Evolutionary conservation across 2,113 vertebrate species (phyloP).

Genomic region (Tyrannus savana): DNA sequence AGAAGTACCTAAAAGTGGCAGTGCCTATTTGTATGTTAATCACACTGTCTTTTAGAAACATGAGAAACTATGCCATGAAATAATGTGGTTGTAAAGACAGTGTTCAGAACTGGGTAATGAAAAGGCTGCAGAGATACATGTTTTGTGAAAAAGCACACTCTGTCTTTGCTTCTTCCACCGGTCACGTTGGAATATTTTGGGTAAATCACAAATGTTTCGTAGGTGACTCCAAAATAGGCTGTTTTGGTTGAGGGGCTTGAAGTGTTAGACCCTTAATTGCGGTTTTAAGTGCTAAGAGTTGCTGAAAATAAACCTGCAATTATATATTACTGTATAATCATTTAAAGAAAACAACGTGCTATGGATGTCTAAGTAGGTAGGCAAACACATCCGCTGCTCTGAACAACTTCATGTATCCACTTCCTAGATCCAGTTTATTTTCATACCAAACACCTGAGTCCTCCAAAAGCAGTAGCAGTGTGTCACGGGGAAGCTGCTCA

Average conservation of each 20-base stretch:
- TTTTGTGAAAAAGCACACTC: neutral
- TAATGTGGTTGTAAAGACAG: neutral
- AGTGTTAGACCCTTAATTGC: neutral
- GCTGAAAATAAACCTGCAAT: neutral
- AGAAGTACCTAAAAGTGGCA: neutral
- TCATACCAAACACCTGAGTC: conserved; percentile 5
- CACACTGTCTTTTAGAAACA: neutral
- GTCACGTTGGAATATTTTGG: neutral
- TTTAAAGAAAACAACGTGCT: neutral
- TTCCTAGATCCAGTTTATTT: conserved; percentile 2
- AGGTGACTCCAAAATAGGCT: neutral
- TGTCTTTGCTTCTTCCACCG: neutral
- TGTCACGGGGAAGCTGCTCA: conserved; percentile 22
- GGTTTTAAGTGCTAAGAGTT: neutral
- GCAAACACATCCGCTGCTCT: neutral
- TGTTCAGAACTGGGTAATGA: neutral
- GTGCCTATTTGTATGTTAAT: neutral
- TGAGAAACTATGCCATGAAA: neutral
- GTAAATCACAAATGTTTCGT: neutral
- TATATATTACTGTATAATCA: neutral
- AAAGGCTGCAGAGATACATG: neutral
- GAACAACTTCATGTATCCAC: neutral
- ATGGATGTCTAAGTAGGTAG: neutral
- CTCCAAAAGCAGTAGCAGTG: neutral
- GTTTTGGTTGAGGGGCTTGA: neutral